Base-by-base conservation (phyloP, 1,140 invertebrate species). In the Oncopodura yosiiana region DNA sequence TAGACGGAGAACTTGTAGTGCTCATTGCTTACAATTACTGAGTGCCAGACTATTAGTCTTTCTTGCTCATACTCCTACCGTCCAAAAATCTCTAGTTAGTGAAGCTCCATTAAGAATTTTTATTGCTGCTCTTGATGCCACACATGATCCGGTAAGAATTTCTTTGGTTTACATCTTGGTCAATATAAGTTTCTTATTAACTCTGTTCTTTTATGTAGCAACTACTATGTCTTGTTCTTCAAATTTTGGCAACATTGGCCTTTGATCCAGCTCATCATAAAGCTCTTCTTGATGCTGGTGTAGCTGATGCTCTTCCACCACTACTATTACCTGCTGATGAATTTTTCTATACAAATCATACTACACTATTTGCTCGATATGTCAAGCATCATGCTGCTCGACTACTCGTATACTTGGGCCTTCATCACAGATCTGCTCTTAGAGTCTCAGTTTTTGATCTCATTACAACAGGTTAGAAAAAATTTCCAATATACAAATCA, bases 311-410 rank as follows among this genome's bases (percentile, higher is more conserved):
- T 55, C 67, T 84, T 12, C 79, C 80, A 57, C 81, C 83, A 66
- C 71, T 84, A 18, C 71, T 84, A 29, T 68, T 84, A 39, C 82
- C 82, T 5, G 81, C 81, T 0, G 82, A 84, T 66, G 82, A 84
- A 65, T 82, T 81, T 78, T 83, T 82, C 69, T 83, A 84, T 70
- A 84, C 81, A 34, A 82, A 82, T 66, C 81, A 83, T 66, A 81
- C 76, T 58, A 83, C 81, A 30, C 78, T 80, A 61, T 83, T 81
- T 66, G 79, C 81, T 18, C 74, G 76, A 44, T 83, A 76, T 66
- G 81, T 84, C 26, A 84, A 84, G 66, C 79, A 83, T 67, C 81
- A 84, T 64, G 81, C 81, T 0, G 79, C 81, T 3, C 66, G 80
- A 51, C 77, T 81, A 16, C 71, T 84, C 3, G 79, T 84, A 24